These are phyloP conservation scores for Diachrysia chrysitis DNA, from an alignment of 2,888 invertebrate species.

Conservation along the genomic window DNA sequence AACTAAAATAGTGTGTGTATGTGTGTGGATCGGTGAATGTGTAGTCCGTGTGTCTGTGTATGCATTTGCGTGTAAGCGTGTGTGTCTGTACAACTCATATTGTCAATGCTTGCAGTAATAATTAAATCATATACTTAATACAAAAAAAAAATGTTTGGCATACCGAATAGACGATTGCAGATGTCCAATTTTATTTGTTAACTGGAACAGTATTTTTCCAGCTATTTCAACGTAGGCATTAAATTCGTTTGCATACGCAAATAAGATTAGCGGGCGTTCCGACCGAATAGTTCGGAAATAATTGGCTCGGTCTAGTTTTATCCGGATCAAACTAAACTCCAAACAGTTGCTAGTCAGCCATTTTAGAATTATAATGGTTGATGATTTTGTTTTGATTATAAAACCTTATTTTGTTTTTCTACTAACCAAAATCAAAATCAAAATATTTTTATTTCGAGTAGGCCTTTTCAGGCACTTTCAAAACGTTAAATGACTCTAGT, in stretches of 20 bases:
- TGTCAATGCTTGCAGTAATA: too few species aligned
- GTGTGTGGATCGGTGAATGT: too few species aligned
- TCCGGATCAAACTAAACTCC: slow-evolving; percentile 30
- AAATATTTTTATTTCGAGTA: too few species aligned
- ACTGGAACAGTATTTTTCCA: not conserved
- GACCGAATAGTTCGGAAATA: slow-evolving; percentile 37
- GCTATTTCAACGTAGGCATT: slow-evolving; percentile 24
- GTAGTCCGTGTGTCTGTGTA: too few species aligned
- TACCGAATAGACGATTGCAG: not conserved
- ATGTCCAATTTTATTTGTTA: not conserved
- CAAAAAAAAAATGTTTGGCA: too few species aligned
- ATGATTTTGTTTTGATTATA: not conserved
- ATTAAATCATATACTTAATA: too few species aligned
- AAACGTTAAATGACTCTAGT: too few species aligned
- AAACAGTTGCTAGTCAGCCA: not conserved
- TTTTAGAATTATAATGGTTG: not conserved
- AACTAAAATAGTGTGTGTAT: too few species aligned
- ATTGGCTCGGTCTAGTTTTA: slow-evolving; percentile 37
- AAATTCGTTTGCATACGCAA: slow-evolving; percentile 28
- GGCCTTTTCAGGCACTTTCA: too few species aligned
- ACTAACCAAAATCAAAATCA: too few species aligned
- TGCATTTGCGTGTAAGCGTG: too few species aligned
- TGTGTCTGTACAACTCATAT: too few species aligned
- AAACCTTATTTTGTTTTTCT: not conserved
- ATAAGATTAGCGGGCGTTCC: slow-evolving; percentile 38